Percentiles rank a stretch among this genome's conserved stretches.
Conservation (phyloP, 2,113 vertebrate genomes). For the Chroicocephalus ridibundus region DNA sequence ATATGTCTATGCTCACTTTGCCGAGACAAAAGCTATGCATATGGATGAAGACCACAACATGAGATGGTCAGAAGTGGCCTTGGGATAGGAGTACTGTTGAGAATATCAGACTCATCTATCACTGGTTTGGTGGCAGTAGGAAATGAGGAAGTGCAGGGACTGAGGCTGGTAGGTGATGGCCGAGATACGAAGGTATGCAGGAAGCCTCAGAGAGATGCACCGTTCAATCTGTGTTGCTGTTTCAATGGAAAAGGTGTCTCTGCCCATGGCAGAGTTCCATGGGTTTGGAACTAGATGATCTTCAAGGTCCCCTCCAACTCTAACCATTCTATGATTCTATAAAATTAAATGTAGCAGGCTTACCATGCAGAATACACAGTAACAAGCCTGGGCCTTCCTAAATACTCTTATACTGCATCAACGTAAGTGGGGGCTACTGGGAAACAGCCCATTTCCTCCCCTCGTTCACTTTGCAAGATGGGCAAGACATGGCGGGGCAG, state of each 20-base stretch:
- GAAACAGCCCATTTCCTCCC: background rate
- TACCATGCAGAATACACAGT: background rate
- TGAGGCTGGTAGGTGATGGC: background rate
- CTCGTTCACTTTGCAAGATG: background rate
- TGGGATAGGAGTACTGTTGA: background rate
- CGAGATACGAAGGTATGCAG: background rate
- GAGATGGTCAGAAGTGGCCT: background rate
- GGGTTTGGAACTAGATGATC: background rate
- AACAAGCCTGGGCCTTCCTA: background rate
- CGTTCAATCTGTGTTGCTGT: background rate
- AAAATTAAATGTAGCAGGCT: background rate
- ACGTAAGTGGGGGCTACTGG: background rate
- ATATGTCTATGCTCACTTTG: background rate
- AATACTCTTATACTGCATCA: background rate
- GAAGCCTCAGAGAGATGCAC: background rate
- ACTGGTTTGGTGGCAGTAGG: background rate
- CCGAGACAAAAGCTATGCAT: background rate
- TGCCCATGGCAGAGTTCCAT: background rate
- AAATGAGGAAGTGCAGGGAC: background rate
- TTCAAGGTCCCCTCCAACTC: background rate
- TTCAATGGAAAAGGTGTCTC: background rate
- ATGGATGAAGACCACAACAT: background rate
- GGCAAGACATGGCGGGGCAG: background rate
- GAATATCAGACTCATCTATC: background rate
- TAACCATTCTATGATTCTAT: background rate